Evolutionary conservation across 2,113 vertebrate species (phyloP).

Genomic region (Isichthys henryi): DNA sequence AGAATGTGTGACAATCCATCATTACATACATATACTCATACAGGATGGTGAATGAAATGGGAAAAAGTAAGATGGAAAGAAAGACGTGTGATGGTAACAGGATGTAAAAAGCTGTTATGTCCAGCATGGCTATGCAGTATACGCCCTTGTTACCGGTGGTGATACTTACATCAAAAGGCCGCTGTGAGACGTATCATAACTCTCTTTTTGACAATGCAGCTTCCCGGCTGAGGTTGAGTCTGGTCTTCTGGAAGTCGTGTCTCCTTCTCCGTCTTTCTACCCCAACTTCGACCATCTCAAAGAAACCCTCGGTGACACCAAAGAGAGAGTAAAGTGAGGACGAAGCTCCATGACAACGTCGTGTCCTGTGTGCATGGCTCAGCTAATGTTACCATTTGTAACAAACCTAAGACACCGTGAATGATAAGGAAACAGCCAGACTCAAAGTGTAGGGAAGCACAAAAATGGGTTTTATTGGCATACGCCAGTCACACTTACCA

Average conservation of each 20-base stretch:
- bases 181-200: background rate
- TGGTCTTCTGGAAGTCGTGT: slow-evolving; percentile 71
- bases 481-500: too few relatives aligned
- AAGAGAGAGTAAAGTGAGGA: slow-evolving; percentile 68
- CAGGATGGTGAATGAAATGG: background rate
- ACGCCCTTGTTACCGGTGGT: background rate
- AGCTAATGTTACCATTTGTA: background rate
- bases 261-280: slow-evolving; percentile 65
- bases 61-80: background rate
- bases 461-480: background rate
- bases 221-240: slow-evolving; percentile 63
- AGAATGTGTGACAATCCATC: background rate
- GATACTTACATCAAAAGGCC: background rate
- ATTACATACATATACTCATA: background rate
- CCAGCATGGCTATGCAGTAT: background rate
- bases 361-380: background rate
- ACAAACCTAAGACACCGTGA: background rate
- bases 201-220: slow-evolving; percentile 38
- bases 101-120: too few relatives aligned
- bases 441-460: background rate
- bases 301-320: slow-evolving; percentile 61
- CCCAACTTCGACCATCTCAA: slow-evolving; percentile 57
- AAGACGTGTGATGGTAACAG: background rate
- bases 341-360: background rate
- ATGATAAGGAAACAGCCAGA: too few relatives aligned